Percentiles rank a stretch among this genome's conserved stretches.
Evolutionary conservation across 2,888 invertebrate genomes (phyloP).

Genomic region (Venusia cambrica): DNA sequence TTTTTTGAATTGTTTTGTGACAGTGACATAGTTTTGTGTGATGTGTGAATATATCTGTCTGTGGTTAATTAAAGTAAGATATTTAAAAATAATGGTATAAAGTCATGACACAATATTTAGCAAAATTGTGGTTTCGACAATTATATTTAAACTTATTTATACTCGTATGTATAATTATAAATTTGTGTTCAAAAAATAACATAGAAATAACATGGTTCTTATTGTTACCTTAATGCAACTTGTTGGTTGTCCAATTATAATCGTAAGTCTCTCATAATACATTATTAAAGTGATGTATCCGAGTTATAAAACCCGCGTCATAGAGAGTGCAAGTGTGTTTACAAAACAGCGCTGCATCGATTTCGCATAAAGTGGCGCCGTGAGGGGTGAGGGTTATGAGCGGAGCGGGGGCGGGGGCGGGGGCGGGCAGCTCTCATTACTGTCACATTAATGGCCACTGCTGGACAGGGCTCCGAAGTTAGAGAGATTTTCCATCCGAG

Average conservation of each 20-base stretch:
- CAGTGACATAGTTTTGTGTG: not conserved
- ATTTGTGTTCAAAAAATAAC: no score
- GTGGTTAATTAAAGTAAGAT: no score
- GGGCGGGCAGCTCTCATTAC: slow-evolving; percentile 19
- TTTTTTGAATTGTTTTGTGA: not conserved
- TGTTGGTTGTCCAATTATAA: slow-evolving; percentile 34
- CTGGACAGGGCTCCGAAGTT: no score
- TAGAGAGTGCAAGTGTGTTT: slow-evolving; percentile 67
- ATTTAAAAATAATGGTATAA: no score
- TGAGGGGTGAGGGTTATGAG: slow-evolving; percentile 25
- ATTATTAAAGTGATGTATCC: slow-evolving; percentile 1
- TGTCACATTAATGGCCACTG: slow-evolving; percentile 18
- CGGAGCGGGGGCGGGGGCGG: slow-evolving; percentile 30
- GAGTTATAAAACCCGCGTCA: slow-evolving; percentile 2
- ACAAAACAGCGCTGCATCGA: slow-evolving; percentile 77
- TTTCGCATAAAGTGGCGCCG: slow-evolving; percentile 71
- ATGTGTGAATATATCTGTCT: no score
- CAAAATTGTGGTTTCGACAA: no score
- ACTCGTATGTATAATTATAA: no score
- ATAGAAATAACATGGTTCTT: no score
- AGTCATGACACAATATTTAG: no score
- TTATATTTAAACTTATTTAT: no score
- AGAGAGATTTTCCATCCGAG: no score
- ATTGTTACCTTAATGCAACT: no score
- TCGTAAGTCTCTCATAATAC: not conserved